Conservation (phyloP, 2,113 vertebrate species). For the Holacanthus passer region DNA sequence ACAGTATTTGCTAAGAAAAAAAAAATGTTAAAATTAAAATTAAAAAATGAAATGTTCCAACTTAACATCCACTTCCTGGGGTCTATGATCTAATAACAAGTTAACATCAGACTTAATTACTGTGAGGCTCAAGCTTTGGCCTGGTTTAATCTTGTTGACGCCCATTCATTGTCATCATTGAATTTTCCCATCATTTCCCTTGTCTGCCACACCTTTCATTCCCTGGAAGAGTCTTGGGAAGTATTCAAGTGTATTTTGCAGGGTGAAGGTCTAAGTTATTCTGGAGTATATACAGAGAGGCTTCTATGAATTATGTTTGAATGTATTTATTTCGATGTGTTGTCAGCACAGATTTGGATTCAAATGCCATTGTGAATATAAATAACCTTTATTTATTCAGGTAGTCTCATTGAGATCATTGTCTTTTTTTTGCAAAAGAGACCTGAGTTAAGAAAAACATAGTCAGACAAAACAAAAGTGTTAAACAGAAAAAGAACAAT, state of each 20-base stretch:
- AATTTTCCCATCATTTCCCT: conserved; percentile 16
- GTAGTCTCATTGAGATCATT: no score
- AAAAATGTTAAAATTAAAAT: no score
- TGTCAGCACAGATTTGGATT: neutral
- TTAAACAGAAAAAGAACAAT: no score
- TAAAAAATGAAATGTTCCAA: no score
- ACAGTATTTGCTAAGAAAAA: neutral
- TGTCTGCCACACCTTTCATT: neutral
- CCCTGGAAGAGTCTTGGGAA: neutral
- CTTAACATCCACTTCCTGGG: neutral
- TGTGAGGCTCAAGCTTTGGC: neutral
- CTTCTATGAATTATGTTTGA: neutral
- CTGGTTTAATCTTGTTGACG: conserved; percentile 11
- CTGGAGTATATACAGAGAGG: neutral
- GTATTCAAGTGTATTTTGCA: neutral
- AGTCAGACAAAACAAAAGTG: no score
- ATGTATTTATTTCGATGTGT: no score
- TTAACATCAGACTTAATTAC: conserved; percentile 9
- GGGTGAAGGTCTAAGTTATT: neutral
- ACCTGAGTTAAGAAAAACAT: no score
- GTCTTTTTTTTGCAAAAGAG: no score
- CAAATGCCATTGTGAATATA: no score
- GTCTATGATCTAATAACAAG: conserved; percentile 20
- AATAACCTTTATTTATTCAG: no score
- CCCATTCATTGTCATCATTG: neutral